Evolutionary conservation across 2,797 vertebrate genomes (phyloP).

Genomic region (Crax fasciolata): DNA sequence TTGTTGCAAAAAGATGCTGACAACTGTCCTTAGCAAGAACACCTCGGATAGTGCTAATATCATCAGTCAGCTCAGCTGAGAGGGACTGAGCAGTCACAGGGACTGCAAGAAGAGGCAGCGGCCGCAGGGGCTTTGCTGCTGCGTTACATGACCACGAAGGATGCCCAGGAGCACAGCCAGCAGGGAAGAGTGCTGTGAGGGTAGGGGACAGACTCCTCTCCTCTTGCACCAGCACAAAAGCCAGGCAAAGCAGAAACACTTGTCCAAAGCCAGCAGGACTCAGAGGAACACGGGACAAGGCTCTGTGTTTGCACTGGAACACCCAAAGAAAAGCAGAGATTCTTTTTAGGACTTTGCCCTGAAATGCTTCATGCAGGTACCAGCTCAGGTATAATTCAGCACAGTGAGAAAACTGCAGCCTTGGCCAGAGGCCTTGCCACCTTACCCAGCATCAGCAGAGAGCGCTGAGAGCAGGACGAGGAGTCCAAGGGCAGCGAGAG

Average conservation of each 20-base stretch:
- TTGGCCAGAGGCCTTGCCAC: conserved; percentile 47
- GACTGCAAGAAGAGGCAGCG: background rate
- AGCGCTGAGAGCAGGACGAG: conserved; percentile 70
- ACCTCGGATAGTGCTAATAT: background rate
- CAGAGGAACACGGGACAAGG: background rate
- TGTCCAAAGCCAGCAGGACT: background rate
- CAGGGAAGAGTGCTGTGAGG: no score
- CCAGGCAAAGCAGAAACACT: background rate
- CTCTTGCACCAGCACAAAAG: background rate
- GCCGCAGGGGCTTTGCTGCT: background rate
- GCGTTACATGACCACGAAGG: background rate
- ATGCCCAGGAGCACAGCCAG: background rate
- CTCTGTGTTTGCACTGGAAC: background rate
- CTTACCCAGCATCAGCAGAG: conserved; percentile 80
- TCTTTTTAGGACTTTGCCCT: background rate
- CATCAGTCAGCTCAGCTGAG: background rate
- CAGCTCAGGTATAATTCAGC: accelerated
- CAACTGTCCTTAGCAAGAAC: background rate
- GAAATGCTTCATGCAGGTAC: background rate
- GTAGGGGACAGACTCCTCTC: no score
- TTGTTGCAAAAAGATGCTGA: conserved; percentile 38
- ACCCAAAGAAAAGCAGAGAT: background rate
- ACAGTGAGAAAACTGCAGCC: background rate
- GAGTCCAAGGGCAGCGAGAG: conserved; percentile 51
- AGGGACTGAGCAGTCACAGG: background rate